Evolutionary conservation across 2,888 invertebrate species (phyloP), one percentile per base, ranked within the genome.

Genomic region (Trissolcus japonicus): DNA sequence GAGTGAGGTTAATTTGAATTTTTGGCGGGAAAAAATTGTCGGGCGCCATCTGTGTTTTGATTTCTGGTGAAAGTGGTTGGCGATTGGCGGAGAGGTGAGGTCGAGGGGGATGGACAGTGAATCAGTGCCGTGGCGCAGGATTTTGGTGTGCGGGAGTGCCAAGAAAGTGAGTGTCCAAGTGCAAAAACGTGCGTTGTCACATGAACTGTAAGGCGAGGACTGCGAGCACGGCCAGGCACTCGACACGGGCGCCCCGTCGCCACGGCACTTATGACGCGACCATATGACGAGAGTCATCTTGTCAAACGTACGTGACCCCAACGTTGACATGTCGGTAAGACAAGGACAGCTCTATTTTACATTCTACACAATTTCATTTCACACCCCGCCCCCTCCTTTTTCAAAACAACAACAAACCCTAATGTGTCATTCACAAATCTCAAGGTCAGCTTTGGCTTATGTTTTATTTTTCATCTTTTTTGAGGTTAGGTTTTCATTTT

Each of bases 211-310:
- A 46, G 46, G n/a, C 4, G 25, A 11, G 29, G 25, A 13, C 9
- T 41, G 43, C n/a, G n/a, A 29, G 29, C 55, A n/a, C 35, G 51
- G n/a, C 43, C 19, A 57, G 40, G 17, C 40, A 17, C 40, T 2
- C 50, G 25, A 14, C 40, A 25, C 53, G 54, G 19, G 61, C 56
- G 56, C 62, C 43, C 62, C 56, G 53, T 17, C 56, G 43, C 41
- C 43, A 17, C 71, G 43, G 61, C 60, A 60, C 76, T 43, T 76
- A 69, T 65, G 69, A 65, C 65, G 53, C 71, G 54, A 41, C 72
- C 67, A 51, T 75, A 69, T 76, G 76, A 51, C 76, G 76, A 69
- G 69, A 55, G 65, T 63, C 62, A 40, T 41, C 69, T 60, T 40
- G 41, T 51, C 57, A 43, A 65, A 62, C 67, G 29, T 54, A 57